Evolutionary conservation across 2,113 vertebrate genomes (phyloP).

Genomic region (Pantherophis guttatus): DNA sequence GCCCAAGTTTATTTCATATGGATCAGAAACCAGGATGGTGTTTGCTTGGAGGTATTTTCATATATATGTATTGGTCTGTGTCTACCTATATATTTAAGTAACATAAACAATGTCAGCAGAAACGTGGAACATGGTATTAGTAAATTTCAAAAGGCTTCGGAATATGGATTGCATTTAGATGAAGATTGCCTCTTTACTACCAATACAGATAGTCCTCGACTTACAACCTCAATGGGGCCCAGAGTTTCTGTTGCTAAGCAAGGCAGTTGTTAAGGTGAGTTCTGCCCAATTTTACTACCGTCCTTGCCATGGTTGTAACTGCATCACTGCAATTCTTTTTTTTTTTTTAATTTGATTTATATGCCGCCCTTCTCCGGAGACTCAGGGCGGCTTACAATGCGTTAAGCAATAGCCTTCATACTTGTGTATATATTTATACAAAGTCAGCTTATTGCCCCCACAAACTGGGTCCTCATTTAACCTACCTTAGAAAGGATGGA

Average conservation of each 20-base stretch:
- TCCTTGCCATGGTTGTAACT: not conserved
- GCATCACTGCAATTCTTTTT: not conserved
- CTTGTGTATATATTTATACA: too few species aligned
- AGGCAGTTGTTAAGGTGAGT: not conserved
- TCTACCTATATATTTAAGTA: conserved; percentile 21
- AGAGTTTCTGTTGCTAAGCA: not conserved
- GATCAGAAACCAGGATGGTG: conserved; percentile 67
- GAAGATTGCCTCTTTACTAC: conserved; percentile 14
- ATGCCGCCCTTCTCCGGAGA: too few species aligned
- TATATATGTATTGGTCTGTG: not conserved
- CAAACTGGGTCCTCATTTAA: too few species aligned
- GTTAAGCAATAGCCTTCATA: too few species aligned
- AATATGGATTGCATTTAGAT: conserved; percentile 30
- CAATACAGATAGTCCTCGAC: conserved; percentile 9
- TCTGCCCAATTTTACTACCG: not conserved
- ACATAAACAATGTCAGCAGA: conserved; percentile 50
- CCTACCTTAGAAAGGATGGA: too few species aligned
- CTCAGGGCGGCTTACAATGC: too few species aligned
- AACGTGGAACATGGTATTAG: conserved; percentile 48
- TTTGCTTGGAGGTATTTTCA: conserved; percentile 16
- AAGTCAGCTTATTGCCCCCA: too few species aligned
- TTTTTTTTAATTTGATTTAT: not conserved
- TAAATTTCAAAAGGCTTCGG: conserved; percentile 57
- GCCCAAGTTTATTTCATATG: conserved; percentile 53
- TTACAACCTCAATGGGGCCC: not conserved